Evolutionary conservation across 35 echinoderm and acorn worm species (phyloP).

Genomic region (Apostichopus japonicus): DNA sequence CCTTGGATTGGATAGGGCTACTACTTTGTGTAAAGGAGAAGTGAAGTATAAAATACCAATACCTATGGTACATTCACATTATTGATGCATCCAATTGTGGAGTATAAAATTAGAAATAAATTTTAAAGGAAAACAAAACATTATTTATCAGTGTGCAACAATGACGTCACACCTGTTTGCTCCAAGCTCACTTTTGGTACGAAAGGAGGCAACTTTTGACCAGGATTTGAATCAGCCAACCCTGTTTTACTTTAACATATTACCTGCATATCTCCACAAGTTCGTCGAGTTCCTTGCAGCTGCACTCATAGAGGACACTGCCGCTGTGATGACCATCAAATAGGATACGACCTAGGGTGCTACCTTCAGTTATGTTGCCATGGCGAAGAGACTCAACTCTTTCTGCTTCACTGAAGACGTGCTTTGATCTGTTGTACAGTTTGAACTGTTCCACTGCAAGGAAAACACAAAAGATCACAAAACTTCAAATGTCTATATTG

Average conservation of each 20-base stretch:
- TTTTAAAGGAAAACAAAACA: too few species aligned
- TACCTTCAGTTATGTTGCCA: constrained; percentile 27
- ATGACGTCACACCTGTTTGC: too few species aligned
- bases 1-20: too few species aligned
- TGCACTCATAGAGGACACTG: constrained; percentile 90
- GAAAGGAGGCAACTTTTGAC: too few species aligned
- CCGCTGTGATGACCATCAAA: constrained; percentile 89
- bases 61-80: too few species aligned
- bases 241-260: background rate
- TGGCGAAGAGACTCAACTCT: constrained; percentile 73
- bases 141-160: too few species aligned
- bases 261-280: constrained; percentile 91
- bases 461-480: background rate
- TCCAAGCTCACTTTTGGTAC: too few species aligned
- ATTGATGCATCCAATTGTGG: too few species aligned
- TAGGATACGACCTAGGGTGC: constrained; percentile 74
- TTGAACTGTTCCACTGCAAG: constrained; percentile 82
- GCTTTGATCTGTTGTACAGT: constrained; percentile 87
- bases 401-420: constrained; percentile 87
- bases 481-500: too few species aligned
- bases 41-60: too few species aligned
- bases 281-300: constrained; percentile 81
- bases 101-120: too few species aligned
- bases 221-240: background rate
- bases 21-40: too few species aligned